A percentile compares a stretch with the other conserved stretches of the same genome.
phyloP scores from a whole-genome alignment of 2,888 invertebrate species.

The Tiphia femorata region DNA sequence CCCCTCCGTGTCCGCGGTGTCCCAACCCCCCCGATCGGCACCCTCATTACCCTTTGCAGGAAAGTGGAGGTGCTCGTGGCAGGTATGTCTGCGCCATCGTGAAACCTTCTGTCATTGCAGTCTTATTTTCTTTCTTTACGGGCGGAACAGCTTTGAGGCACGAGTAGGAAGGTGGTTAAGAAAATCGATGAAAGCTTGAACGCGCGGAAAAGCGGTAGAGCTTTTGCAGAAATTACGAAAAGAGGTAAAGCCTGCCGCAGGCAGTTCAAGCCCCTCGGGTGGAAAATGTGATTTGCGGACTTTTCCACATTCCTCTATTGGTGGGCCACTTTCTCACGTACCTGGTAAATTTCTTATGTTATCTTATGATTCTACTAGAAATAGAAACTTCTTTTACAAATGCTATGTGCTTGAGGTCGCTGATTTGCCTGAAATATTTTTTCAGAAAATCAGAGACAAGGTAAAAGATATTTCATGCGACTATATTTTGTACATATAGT shows the following conservation, averaged over 20 bases:
- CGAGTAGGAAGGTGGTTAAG: constrained; percentile 32
- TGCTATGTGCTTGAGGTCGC: too few species aligned
- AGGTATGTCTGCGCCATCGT: constrained; percentile 24
- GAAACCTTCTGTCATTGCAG: constrained; percentile 41
- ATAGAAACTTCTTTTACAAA: too few species aligned
- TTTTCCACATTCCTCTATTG: too few species aligned
- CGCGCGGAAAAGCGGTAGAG: constrained; percentile 22
- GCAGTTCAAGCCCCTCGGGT: too few species aligned
- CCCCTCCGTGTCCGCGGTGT: neutral
- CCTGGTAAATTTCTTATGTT: too few species aligned
- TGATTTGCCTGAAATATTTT: too few species aligned
- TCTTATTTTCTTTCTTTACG: constrained; percentile 40
- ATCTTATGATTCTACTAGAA: too few species aligned
- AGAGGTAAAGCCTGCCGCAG: constrained; percentile 6
- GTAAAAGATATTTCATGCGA: too few species aligned
- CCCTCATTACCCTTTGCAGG: neutral
- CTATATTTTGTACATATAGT: too few species aligned
- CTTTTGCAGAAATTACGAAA: constrained; percentile 30
- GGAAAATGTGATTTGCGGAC: too few species aligned
- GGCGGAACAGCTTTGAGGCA: constrained; percentile 27
- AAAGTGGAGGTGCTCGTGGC: constrained; percentile 24
- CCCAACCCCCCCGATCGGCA: neutral
- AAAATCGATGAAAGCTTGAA: constrained; percentile 32
- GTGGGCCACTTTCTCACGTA: neutral
- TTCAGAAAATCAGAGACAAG: too few species aligned